Base-by-base conservation (phyloP, 2,797 vertebrate species). In the Anabacerthia variegaticeps region DNA sequence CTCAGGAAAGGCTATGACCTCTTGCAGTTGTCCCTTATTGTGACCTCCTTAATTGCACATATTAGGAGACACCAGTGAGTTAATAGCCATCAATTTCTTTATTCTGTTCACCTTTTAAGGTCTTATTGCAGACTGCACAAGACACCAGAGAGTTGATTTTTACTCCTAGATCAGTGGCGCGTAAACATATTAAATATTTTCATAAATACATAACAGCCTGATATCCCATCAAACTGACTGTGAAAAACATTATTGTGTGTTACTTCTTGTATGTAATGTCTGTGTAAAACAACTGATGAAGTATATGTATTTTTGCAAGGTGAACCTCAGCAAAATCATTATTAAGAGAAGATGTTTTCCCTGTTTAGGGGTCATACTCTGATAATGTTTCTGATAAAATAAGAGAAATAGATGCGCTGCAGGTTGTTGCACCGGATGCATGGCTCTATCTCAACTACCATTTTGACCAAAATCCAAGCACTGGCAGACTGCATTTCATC, bases 401-500 rank as follows among this genome's bases (percentile, higher is more conserved):
- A 59, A 75, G 44, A 59, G 65, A 73, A 86, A 75, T 7, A 49
- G 28, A 56, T n/a, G 56, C 88, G 51, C 23, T 88, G 74, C 15
- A 63, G 39, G 32, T 67, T 88, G 16, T 56, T 89, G 21, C 46
- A 30, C 14, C 2, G 4, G 44, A 76, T 77, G 58, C 8, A 37
- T 59, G 46, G 36, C n/a, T 92, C 52, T 46, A 6, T 44, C 34
- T 77, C 61, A 75, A 24, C 30, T 8, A 65, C 37, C 6, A 43
- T 87, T 95, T 92, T 93, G 88, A 87, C 90, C 74, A 71, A 84
- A 94, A 79, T 87, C 77, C 84, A 93, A 88, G 67, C 27, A 52
- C 32, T 56, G 56, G 20, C 81, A 93, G 84, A 61, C 37, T 77
- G 24, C 12, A 56, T 67, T 87, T 92, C 61, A 80, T 88, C 81